Conservation (phyloP, 1,140 invertebrate genomes). For the Phortica variegata region DNA sequence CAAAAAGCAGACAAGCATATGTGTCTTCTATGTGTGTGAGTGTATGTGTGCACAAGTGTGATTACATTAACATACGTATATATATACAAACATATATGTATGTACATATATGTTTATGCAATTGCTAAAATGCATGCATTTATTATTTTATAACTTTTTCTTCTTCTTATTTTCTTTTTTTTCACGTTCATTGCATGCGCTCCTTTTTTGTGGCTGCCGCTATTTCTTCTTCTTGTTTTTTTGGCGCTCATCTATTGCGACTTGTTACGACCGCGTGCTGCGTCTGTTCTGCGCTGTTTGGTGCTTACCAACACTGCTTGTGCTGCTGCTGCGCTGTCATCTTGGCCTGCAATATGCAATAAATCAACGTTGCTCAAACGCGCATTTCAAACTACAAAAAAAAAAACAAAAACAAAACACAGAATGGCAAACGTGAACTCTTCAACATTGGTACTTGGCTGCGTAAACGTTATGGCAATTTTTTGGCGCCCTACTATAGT, state of each 20-base stretch:
- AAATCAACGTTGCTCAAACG: conserved; percentile 53
- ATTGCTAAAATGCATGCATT: conserved; percentile 53
- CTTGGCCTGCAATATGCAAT: conserved; percentile 27
- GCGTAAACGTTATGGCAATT: conserved; percentile 63
- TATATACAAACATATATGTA: no score
- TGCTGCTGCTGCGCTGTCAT: conserved; percentile 17
- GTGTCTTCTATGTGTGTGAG: not conserved
- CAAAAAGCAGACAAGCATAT: conserved; percentile 34
- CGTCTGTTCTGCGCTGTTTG: conserved; percentile 1
- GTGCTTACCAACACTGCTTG: conserved; percentile 10
- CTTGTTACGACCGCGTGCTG: no score
- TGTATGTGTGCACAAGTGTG: conserved; percentile 3
- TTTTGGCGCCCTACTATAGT: conserved; percentile 64
- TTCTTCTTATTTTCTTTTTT: not conserved
- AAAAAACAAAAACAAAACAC: no score
- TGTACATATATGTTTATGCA: conserved; percentile 54
- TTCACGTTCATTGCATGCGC: conserved; percentile 4
- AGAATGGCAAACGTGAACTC: conserved; percentile 67
- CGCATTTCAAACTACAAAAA: no score
- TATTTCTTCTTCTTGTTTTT: not conserved
- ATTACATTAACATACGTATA: conserved; percentile 50
- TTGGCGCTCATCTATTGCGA: no score
- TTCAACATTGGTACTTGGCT: conserved; percentile 67
- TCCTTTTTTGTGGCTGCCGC: conserved; percentile 17
- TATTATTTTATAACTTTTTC: conserved; percentile 47